Percentiles rank a stretch among this genome's conserved stretches.
Conservation (phyloP, 2,113 vertebrate genomes). For the Isichthys henryi region DNA sequence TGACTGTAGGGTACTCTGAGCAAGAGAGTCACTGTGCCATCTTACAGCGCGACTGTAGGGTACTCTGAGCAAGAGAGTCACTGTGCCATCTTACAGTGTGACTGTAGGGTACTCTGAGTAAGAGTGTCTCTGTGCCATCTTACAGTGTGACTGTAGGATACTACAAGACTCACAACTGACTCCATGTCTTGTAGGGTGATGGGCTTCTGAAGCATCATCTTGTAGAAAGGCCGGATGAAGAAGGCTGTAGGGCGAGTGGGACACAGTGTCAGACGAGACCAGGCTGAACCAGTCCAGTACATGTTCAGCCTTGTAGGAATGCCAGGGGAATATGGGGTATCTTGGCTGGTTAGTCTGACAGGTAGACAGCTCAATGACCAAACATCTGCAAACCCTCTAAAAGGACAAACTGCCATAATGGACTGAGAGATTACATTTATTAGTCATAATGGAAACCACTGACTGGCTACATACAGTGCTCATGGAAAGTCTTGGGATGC, state of each 20-base stretch:
- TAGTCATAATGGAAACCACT: neutral
- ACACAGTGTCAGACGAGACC: constrained; percentile 18
- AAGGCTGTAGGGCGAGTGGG: constrained; percentile 67
- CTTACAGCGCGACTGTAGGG: neutral
- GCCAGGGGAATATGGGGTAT: neutral
- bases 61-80: neutral
- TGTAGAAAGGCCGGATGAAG: constrained; percentile 97
- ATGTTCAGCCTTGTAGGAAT: neutral
- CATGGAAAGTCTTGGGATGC: neutral
- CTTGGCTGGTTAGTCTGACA: neutral
- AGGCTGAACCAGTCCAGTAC: neutral
- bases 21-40: too few species aligned
- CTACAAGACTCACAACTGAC: constrained; percentile 41
- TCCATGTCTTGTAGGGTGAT: constrained; percentile 95
- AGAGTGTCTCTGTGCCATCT: too few species aligned
- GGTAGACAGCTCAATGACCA: neutral
- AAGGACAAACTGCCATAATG: neutral
- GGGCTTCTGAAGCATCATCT: constrained; percentile 96
- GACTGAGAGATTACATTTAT: neutral
- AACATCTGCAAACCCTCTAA: neutral
- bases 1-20: neutral
- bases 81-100: neutral
- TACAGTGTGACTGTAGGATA: neutral
- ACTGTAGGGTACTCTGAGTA: neutral
- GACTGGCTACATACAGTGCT: neutral